These are phyloP conservation scores for Drosophila monieri DNA, from an alignment of 2,888 invertebrate genomes.

Conservation along the genomic window DNA sequence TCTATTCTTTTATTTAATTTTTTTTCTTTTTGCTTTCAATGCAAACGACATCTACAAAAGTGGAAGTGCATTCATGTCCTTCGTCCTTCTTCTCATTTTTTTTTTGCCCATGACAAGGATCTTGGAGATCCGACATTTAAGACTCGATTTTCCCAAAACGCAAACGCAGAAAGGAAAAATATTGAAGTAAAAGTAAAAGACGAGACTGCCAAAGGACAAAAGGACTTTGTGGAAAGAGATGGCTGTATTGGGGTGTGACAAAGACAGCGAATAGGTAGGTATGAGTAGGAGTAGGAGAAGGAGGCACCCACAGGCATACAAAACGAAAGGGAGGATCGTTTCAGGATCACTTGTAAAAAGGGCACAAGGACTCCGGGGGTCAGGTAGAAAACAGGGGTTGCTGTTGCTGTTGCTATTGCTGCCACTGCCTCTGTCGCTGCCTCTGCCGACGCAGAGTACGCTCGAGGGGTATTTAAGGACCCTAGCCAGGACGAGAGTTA, in stretches of 20 bases:
- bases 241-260: background rate
- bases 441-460: slow-evolving; percentile 19
- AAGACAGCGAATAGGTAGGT: background rate
- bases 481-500: slow-evolving; percentile 84
- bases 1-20: slow-evolving; percentile 5
- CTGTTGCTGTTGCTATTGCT: slow-evolving; percentile 18
- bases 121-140: slow-evolving; percentile 64
- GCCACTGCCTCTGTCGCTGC: slow-evolving; percentile 26
- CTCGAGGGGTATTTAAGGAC: slow-evolving; percentile 79
- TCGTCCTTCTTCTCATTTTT: slow-evolving; percentile 12
- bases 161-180: slow-evolving; percentile 41
- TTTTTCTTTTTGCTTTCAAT: slow-evolving; percentile 22
- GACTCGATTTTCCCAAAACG: slow-evolving; percentile 66
- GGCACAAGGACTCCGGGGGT: slow-evolving; percentile 15
- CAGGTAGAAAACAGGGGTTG: slow-evolving; percentile 32
- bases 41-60: slow-evolving; percentile 51
- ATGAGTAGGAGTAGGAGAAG: slow-evolving; percentile 5
- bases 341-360: slow-evolving; percentile 3
- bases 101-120: slow-evolving; percentile 65
- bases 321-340: slow-evolving; percentile 38
- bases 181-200: slow-evolving; percentile 10
- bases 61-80: slow-evolving; percentile 73
- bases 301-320: slow-evolving; percentile 54
- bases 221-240: slow-evolving; percentile 20
- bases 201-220: slow-evolving; percentile 4